A percentile compares a stretch with the other conserved stretches of the same genome.
phyloP scores from a whole-genome alignment of 2,113 vertebrate species.

The Stictonetta naevosa region DNA sequence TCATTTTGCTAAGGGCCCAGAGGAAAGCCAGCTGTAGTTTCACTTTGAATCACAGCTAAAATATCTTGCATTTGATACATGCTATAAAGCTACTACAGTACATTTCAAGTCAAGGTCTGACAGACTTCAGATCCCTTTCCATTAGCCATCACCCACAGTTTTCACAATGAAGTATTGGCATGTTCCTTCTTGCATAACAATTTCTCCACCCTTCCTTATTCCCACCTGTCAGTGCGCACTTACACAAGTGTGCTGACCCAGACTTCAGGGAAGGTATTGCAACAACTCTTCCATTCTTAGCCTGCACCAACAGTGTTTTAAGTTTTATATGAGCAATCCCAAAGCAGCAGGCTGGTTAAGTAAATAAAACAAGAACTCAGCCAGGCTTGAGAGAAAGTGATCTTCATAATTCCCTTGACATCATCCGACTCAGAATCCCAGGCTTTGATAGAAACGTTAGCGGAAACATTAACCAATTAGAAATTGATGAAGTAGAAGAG shows the following conservation, averaged over 20 bases:
- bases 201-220: constrained; percentile 58
- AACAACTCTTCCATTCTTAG: constrained; percentile 55
- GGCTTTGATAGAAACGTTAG: not conserved
- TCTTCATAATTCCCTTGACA: not conserved
- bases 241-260: constrained; percentile 67
- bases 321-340: constrained; percentile 35
- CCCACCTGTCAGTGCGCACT: constrained; percentile 77
- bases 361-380: not conserved
- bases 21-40: not conserved
- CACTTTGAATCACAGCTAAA: not conserved
- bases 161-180: constrained; percentile 53
- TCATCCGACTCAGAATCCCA: not conserved
- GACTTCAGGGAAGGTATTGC: constrained; percentile 46
- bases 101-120: constrained; percentile 35
- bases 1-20: not conserved
- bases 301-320: constrained; percentile 39
- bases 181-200: constrained; percentile 58
- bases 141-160: constrained; percentile 58
- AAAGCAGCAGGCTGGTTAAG: constrained; percentile 9
- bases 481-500: constrained; percentile 15
- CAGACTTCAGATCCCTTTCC: constrained; percentile 71
- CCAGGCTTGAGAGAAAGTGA: not conserved
- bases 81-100: not conserved
- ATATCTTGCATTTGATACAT: not conserved
- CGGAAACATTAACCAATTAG: constrained; percentile 29